Percentiles rank a stretch among this genome's conserved stretches.
These are phyloP conservation scores for Lasaia peninsularis DNA, from an alignment of 1,140 invertebrate genomes.

Conservation along the genomic window DNA sequence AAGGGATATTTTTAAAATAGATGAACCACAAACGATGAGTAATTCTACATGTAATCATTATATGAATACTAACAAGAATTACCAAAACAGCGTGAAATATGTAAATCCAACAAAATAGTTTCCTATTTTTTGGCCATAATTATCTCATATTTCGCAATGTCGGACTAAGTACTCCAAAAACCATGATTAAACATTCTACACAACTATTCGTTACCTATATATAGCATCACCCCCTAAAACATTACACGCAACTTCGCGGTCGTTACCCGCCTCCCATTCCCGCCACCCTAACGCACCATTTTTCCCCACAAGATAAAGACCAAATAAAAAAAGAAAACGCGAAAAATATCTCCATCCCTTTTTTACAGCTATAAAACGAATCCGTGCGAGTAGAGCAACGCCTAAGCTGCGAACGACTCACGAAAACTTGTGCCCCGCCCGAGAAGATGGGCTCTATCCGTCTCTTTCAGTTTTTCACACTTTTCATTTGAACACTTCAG, in stretches of 20 bases:
- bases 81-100: constrained; percentile 27
- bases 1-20: too few species aligned
- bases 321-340: constrained; percentile 76
- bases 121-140: constrained; percentile 64
- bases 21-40: too few species aligned
- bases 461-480: constrained; percentile 76
- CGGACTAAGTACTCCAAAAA: constrained; percentile 69
- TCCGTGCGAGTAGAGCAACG: constrained; percentile 54
- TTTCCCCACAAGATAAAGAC: constrained; percentile 73
- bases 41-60: too few species aligned
- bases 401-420: constrained; percentile 73
- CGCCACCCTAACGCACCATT: constrained; percentile 54
- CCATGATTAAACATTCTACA: constrained; percentile 73
- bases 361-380: constrained; percentile 29
- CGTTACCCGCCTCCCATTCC: constrained; percentile 34
- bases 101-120: constrained; percentile 55
- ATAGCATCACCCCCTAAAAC: constrained; percentile 56
- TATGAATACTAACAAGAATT: not conserved
- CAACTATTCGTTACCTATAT: constrained; percentile 71
- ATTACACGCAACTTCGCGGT: constrained; percentile 64
- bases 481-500: constrained; percentile 52
- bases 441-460: constrained; percentile 72
- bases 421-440: constrained; percentile 74
- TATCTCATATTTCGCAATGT: constrained; percentile 57
- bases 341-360: constrained; percentile 64